Conservation (phyloP, 2,113 vertebrate species). For the Atractosteus spatula region DNA sequence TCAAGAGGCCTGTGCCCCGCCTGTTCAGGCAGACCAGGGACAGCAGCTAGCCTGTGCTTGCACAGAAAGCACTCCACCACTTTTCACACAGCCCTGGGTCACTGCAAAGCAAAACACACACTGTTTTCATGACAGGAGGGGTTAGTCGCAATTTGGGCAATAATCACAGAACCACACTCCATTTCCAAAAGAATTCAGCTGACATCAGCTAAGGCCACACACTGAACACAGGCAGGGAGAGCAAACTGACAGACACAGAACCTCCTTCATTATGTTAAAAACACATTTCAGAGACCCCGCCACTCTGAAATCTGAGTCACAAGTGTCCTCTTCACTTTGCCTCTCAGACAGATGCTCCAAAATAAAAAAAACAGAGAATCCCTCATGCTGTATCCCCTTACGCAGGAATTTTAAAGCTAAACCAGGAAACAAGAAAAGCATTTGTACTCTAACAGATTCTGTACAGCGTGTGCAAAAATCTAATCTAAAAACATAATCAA, state of each 20-base stretch:
- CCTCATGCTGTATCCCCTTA: too few relatives aligned
- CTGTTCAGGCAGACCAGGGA: too few relatives aligned
- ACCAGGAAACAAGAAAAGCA: too few relatives aligned
- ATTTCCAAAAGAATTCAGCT: background rate
- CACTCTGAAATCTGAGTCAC: conserved; percentile 6
- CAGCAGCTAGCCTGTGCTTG: too few relatives aligned
- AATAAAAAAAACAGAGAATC: too few relatives aligned
- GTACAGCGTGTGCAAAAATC: too few relatives aligned
- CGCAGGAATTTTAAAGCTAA: too few relatives aligned
- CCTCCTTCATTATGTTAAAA: background rate
- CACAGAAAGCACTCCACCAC: too few relatives aligned
- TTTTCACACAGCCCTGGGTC: background rate
- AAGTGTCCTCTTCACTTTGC: conserved; percentile 13
- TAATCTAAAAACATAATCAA: too few relatives aligned
- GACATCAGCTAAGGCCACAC: background rate
- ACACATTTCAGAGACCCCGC: conserved; percentile 1
- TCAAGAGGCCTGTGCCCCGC: too few relatives aligned
- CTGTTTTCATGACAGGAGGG: background rate
- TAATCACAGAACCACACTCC: background rate
- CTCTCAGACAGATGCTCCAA: too few relatives aligned
- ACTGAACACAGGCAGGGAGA: background rate
- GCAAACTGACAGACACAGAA: conserved; percentile 4
- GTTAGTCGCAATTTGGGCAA: background rate
- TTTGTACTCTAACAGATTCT: too few relatives aligned
- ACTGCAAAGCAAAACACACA: background rate